Percentiles rank a stretch among this genome's conserved stretches.
Evolutionary conservation across 2,888 invertebrate species (phyloP).

Genomic region (Lasioglossum leucozonium): DNA sequence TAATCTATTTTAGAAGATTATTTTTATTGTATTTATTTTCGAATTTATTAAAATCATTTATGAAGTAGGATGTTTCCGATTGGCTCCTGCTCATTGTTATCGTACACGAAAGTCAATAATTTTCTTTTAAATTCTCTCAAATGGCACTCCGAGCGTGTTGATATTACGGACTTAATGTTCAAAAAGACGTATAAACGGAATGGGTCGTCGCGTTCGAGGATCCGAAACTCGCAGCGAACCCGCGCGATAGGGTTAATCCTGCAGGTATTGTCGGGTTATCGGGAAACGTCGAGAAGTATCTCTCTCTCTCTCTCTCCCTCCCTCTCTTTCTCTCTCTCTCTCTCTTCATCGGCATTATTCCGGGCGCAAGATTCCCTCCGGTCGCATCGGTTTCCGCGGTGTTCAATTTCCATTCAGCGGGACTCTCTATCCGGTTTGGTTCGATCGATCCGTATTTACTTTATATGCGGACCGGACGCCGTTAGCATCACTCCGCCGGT

Average conservation of each 20-base stretch:
- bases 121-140: no score
- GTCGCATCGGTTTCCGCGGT: conserved; percentile 1
- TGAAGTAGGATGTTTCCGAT: no score
- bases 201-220: neutral
- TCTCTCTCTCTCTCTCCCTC: no score
- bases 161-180: no score
- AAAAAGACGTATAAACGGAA: no score
- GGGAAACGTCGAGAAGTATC: conserved; percentile 1
- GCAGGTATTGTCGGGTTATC: neutral
- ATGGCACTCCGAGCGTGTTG: no score
- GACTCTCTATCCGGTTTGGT: conserved; percentile 1
- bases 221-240: neutral
- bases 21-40: no score
- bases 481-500: conserved; percentile 10
- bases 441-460: conserved; percentile 4
- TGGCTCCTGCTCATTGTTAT: no score
- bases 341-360: neutral
- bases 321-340: no score
- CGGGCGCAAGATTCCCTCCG: neutral
- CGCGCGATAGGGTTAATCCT: neutral
- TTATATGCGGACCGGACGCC: conserved; percentile 14
- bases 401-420: conserved; percentile 18
- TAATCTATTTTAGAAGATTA: no score
- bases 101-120: no score
- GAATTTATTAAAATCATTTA: no score